phyloP scores from a whole-genome alignment of 2,888 invertebrate species.

The Cheilosia variabilis region DNA sequence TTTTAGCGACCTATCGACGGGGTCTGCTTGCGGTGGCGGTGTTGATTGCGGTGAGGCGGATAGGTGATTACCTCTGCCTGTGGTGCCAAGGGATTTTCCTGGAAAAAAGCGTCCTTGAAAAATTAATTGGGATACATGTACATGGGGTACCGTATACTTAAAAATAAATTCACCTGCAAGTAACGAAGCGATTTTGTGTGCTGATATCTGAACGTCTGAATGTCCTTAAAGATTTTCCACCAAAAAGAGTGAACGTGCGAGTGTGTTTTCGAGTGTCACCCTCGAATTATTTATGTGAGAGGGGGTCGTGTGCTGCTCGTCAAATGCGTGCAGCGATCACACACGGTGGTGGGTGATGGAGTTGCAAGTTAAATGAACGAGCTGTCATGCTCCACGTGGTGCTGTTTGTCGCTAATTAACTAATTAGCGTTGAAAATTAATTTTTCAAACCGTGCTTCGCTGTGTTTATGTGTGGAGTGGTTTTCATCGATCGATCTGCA shows the following conservation, averaged over 20 bases:
- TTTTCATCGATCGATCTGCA: constrained; percentile 8
- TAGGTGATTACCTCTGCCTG: neutral
- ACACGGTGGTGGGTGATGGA: neutral
- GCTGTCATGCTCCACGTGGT: constrained; percentile 32
- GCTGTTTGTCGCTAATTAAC: constrained; percentile 51
- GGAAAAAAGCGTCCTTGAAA: constrained; percentile 8
- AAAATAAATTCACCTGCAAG: neutral
- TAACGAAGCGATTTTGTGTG: neutral
- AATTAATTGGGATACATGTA: neutral
- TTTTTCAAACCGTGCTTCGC: constrained; percentile 3
- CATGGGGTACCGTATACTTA: neutral
- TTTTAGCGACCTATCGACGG: neutral
- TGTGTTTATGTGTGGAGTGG: neutral
- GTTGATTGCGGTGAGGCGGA: neutral
- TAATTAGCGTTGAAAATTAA: constrained; percentile 44
- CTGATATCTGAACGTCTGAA: neutral
- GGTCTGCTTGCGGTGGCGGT: neutral
- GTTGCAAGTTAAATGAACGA: constrained; percentile 33
- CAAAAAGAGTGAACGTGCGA: constrained; percentile 17
- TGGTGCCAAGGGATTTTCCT: neutral
- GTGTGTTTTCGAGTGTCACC: neutral
- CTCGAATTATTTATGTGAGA: too few relatives aligned
- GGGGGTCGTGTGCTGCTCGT: neutral
- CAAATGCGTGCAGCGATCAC: neutral
- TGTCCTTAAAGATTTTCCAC: constrained; percentile 4